These are phyloP conservation scores for Listrodromus nycthemerus DNA, from an alignment of 2,888 invertebrate genomes.

Conservation along the genomic window DNA sequence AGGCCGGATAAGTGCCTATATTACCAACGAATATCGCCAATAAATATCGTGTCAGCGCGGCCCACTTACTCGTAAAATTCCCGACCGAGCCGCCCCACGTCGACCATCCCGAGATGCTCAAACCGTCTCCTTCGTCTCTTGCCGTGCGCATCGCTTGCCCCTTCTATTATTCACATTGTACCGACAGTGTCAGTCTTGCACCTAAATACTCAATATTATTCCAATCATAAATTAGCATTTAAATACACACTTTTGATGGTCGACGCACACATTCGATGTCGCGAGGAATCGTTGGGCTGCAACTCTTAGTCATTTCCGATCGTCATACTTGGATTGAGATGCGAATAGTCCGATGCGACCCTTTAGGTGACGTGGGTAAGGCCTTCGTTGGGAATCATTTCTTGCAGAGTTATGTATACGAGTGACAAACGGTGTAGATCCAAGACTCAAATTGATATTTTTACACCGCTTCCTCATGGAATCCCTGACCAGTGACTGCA, in stretches of 20 bases:
- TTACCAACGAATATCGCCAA: constrained; percentile 76
- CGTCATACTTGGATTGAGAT: background rate
- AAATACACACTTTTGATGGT: constrained; percentile 46
- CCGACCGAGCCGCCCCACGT: constrained; percentile 54
- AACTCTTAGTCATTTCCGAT: background rate
- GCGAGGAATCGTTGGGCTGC: background rate
- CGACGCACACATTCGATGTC: constrained; percentile 42
- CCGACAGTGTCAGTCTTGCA: constrained; percentile 33
- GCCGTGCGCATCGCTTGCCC: constrained; percentile 22
- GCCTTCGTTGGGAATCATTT: background rate
- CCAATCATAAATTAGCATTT: constrained; percentile 57
- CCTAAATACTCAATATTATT: constrained; percentile 33
- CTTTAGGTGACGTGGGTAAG: background rate
- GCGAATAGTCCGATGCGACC: background rate
- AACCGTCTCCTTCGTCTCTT: constrained; percentile 29
- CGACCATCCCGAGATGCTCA: background rate
- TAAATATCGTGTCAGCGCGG: constrained; percentile 78
- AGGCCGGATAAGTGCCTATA: constrained; percentile 73
- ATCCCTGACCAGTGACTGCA: too few relatives aligned
- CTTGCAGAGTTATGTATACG: background rate
- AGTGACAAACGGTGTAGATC: background rate
- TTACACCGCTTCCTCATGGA: too few relatives aligned
- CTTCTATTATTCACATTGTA: constrained; percentile 68
- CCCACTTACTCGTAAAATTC: constrained; percentile 78
- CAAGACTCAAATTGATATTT: background rate